Evolutionary conservation across 2,113 vertebrate species (phyloP).

Genomic region (Falcunculus frontatus): DNA sequence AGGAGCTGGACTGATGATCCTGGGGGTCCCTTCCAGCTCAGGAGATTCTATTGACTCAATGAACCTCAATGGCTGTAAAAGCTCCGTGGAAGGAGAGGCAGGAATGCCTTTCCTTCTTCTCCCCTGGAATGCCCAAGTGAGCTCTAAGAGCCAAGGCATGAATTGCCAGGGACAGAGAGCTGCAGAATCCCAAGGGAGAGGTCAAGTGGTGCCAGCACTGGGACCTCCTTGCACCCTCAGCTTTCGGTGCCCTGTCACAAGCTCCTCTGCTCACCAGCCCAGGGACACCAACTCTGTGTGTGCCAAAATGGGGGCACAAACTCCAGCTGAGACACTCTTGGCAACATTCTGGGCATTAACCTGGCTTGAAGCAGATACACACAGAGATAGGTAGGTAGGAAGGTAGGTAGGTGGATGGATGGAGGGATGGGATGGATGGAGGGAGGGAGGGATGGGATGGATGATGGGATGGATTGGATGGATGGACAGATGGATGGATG

Average conservation of each 20-base stretch:
- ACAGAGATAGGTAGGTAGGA: fast-evolving
- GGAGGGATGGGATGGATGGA: neutral
- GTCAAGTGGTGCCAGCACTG: fast-evolving
- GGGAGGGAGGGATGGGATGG: no score
- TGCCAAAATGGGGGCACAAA: neutral
- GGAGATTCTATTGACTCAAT: fast-evolving
- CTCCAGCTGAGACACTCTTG: neutral
- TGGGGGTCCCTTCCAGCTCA: neutral
- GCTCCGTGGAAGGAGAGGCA: neutral
- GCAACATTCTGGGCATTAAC: neutral
- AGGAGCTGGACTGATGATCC: neutral
- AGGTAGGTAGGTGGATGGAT: neutral
- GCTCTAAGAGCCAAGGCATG: neutral
- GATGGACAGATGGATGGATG: no score
- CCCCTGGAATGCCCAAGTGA: neutral
- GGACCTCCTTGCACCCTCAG: neutral
- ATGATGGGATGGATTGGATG: no score
- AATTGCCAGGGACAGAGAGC: neutral
- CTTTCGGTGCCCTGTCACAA: neutral
- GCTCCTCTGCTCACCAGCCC: neutral
- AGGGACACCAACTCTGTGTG: neutral
- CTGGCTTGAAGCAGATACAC: neutral
- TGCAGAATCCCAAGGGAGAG: neutral
- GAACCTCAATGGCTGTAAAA: neutral
- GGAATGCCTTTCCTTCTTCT: neutral